Percentiles rank a stretch among this genome's conserved stretches.
These are phyloP conservation scores for Polypedilum vanderplanki DNA, from an alignment of 1,140 invertebrate species.

Conservation along the genomic window DNA sequence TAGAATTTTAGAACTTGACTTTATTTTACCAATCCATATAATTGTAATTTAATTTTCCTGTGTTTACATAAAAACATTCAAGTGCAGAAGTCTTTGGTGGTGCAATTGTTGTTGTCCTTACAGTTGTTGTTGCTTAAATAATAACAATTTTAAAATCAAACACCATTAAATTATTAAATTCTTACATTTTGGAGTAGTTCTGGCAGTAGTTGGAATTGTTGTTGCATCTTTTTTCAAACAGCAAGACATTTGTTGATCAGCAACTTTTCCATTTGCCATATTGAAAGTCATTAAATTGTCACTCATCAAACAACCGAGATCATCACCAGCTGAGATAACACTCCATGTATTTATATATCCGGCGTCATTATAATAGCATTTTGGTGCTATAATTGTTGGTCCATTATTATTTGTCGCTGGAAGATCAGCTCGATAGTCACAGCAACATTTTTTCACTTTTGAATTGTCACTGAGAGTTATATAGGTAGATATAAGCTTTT, in stretches of 20 bases:
- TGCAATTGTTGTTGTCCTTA: background rate
- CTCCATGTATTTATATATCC: slow-evolving; percentile 5
- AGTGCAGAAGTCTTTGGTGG: background rate
- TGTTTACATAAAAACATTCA: background rate
- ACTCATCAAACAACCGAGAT: background rate
- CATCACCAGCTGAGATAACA: background rate
- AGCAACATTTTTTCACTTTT: background rate
- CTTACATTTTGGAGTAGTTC: background rate
- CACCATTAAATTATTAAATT: too few species aligned
- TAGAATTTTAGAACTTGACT: too few species aligned
- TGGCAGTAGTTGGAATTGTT: background rate
- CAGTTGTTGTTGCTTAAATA: background rate
- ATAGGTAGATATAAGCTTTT: background rate
- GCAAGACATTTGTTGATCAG: background rate
- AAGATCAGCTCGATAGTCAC: background rate
- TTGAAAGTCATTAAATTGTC: background rate
- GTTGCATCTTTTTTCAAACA: background rate
- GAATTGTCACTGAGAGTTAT: background rate
- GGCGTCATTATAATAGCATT: background rate
- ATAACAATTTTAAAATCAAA: too few species aligned
- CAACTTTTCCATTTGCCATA: background rate
- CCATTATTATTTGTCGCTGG: background rate
- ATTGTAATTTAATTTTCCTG: background rate
- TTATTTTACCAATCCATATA: background rate
- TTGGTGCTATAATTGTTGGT: background rate